Base-by-base conservation (phyloP, 2,888 invertebrate genomes). In the Hypena proboscidalis region DNA sequence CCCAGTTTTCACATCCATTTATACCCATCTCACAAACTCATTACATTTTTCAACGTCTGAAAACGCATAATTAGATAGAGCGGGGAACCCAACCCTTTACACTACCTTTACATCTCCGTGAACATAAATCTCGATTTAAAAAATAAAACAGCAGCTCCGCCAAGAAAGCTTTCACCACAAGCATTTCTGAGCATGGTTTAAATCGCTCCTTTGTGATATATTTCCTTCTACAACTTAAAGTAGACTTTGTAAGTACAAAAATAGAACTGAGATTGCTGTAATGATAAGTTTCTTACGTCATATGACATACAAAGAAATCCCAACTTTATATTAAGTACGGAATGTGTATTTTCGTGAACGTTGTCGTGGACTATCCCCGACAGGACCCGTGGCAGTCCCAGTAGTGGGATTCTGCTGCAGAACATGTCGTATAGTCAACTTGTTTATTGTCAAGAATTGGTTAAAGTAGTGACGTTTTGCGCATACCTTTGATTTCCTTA, bases 91-190 rank as follows among this genome's bases (percentile, higher is more conserved):
- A 48, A 57, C 62, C 55, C 58, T 59, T 53, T 51, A 60, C 55
- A 65, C 58, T 63, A 63, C 68, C 63, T 63, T 58, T 60, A 64
- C 67, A 70, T 76, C 72, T 72, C 53, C 60, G 50, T 56, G 59
- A 65, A 77, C 73, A 82, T 85, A 84, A 81, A 85, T 85, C 79
- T 78, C 78, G 77, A 82, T 85, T 85, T 53, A 81, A 79, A 83
- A 86, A 85, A 81, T 81, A 83, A 81, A 83, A 77, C 71, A 66
- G 74, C 74, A 73, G 77, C 77, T 76, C 67, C 79, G 81, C 83
- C 83, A 84, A 84, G 85, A 83, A 84, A 83, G 83, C 85, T 85
- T 84, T 84, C 83, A 79, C 80, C 80, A 74, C 82, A 70, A 83
- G 73, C 82, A 78, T 83, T 80, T 77, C 75, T 69, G 77, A 80